Evolutionary conservation across 1,140 invertebrate genomes (phyloP).

Genomic region (Aphidius gifuensis): DNA sequence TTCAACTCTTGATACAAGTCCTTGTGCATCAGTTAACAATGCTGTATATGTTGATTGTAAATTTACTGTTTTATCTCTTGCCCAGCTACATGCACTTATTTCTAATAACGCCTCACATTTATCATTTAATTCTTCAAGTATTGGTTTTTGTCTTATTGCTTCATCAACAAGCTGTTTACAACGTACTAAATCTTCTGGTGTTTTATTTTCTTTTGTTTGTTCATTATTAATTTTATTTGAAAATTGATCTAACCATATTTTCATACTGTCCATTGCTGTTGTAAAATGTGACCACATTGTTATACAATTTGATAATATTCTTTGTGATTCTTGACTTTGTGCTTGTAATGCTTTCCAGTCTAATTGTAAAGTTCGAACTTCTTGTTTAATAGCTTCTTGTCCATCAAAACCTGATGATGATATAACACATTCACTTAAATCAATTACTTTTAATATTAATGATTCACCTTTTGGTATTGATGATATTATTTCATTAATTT

Average conservation of each 20-base stretch:
- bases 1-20: slow-evolving; percentile 77
- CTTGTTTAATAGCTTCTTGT: slow-evolving; percentile 78
- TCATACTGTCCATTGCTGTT: slow-evolving; percentile 71
- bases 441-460: slow-evolving; percentile 70
- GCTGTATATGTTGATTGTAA: slow-evolving; percentile 77
- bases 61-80: slow-evolving; percentile 81
- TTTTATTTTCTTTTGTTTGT: slow-evolving; percentile 74
- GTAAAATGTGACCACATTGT: slow-evolving; percentile 83
- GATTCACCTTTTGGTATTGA: slow-evolving; percentile 69
- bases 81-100: slow-evolving; percentile 75
- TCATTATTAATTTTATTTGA: slow-evolving; percentile 65
- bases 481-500: slow-evolving; percentile 66
- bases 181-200: slow-evolving; percentile 72
- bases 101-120: slow-evolving; percentile 84
- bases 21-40: slow-evolving; percentile 72
- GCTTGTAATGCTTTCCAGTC: slow-evolving; percentile 85
- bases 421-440: slow-evolving; percentile 75
- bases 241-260: slow-evolving; percentile 75
- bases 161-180: slow-evolving; percentile 75
- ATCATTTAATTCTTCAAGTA: slow-evolving; percentile 81
- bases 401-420: slow-evolving; percentile 82
- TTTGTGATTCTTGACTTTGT: slow-evolving; percentile 76
- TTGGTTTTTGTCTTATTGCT: slow-evolving; percentile 71
- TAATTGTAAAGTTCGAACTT: slow-evolving; percentile 78
- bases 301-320: slow-evolving; percentile 76